Base-by-base conservation (phyloP, 2,113 vertebrate species). In the Nettapus auritus region DNA sequence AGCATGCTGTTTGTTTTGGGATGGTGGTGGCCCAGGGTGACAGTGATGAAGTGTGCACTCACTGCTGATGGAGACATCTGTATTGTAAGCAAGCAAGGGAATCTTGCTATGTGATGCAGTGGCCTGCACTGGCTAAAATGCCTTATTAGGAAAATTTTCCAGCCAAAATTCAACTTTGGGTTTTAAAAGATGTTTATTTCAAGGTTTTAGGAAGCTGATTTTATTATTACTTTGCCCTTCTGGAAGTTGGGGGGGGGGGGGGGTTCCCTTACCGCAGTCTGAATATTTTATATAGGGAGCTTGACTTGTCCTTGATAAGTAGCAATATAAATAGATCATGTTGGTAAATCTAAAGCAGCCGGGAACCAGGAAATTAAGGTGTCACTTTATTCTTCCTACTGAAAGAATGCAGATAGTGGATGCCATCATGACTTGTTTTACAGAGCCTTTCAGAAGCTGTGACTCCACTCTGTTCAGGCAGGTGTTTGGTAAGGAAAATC, bases 281-380 rank as follows among this genome's bases (percentile, higher is more conserved):
- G 64, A 80, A 8, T 76, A 70, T 56, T 69, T 71, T 76, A 6
- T 33, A 11, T n/a, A 31, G 21, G 8, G 33, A 89, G 20, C 48
- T 92, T 80, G 69, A 44, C n/a, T 93, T 85, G n/a, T 60, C 11
- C 40, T 85, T 85, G 40, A 14, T 78, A 94, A 73, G 20, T 78
- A 33, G 77, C 60, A 67, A 33, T 14, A 33, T 53, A 74, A 86
- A 44, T 31, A 86, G 68, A 34, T 78, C n/a, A 17, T 63, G 40
- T 11, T 62, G 40, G 12, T 79, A 38, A 74, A 53, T 62, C 50
- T 69, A 19, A 69, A 76, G 48, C 46, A 67, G 13, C 60, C 40
- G 33, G 21, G 36, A 90, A 71, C 14, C 8, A 59, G 63, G 71
- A 82, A 44, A 64, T 93, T 10, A 83, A 8, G 38, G 6, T 70